phyloP scores from a whole-genome alignment of 2,113 vertebrate genomes.

The chimpanzee (Pan troglodytes) region DNA sequence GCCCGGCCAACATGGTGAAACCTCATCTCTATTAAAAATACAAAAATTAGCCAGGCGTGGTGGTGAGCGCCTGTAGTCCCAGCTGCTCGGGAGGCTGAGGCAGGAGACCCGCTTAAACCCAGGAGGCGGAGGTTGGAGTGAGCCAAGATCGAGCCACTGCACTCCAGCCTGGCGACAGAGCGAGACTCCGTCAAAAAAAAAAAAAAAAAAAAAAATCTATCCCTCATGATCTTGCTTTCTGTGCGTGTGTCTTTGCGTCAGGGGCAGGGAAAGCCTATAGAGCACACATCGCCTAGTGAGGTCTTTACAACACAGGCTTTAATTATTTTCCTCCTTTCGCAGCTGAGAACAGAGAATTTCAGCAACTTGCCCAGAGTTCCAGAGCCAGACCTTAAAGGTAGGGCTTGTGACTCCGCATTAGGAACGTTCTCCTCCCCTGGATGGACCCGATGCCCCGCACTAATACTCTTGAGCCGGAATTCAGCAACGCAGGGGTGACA shows the following conservation, averaged over 20 bases:
- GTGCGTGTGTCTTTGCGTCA: not conserved
- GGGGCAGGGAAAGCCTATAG: no score
- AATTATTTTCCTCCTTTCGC: not conserved
- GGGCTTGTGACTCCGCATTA: fast-evolving
- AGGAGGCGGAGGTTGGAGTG: no score
- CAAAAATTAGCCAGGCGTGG: no score
- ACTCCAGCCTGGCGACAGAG: no score
- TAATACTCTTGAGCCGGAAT: fast-evolving
- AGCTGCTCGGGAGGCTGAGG: no score
- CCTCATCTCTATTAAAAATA: no score
- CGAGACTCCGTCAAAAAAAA: not conserved
- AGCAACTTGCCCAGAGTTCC: not conserved
- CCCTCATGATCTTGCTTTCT: not conserved
- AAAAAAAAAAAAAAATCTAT: fast-evolving
- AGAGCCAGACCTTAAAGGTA: not conserved
- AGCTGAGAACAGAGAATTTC: not conserved
- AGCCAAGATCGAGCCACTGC: no score
- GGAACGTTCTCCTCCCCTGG: not conserved
- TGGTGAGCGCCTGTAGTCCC: no score
- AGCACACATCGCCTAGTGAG: not conserved
- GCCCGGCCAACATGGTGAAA: no score
- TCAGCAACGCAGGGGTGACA: no score
- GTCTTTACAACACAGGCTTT: not conserved
- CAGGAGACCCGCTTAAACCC: no score
- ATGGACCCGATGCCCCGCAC: no score